Evolutionary conservation across 2,888 invertebrate genomes (phyloP).

Genomic region (Euplagia quadripunctaria): DNA sequence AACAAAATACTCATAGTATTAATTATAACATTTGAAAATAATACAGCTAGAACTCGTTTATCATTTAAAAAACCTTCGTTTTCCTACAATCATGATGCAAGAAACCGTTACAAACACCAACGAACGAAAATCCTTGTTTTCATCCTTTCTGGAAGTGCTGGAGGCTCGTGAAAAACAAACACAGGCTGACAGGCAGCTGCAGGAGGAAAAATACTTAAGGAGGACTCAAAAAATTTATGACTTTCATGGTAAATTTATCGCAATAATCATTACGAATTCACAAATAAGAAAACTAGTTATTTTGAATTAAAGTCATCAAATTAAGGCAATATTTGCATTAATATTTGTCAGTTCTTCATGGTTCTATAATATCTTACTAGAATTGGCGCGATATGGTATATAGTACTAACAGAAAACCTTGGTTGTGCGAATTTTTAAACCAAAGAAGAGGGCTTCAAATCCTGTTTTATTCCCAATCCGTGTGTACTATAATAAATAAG

Average conservation of each 20-base stretch:
- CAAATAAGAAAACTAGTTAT: slow-evolving; percentile 7
- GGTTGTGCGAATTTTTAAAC: not conserved
- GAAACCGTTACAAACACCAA: slow-evolving; percentile 83
- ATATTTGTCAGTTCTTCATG: not conserved
- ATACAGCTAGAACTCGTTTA: slow-evolving; percentile 16
- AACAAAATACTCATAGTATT: slow-evolving; percentile 22
- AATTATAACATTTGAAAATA: slow-evolving; percentile 18
- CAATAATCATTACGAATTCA: slow-evolving; percentile 21
- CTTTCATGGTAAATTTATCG: slow-evolving; percentile 73
- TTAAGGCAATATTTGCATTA: not conserved
- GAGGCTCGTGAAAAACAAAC: slow-evolving; percentile 77
- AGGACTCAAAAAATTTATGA: slow-evolving; percentile 83
- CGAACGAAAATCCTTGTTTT: slow-evolving; percentile 81
- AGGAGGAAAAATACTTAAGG: slow-evolving; percentile 79
- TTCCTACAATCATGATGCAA: slow-evolving; percentile 74
- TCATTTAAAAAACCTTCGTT: slow-evolving; percentile 29
- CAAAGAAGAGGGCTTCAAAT: not conserved
- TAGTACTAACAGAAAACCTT: not conserved
- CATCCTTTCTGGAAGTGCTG: slow-evolving; percentile 78
- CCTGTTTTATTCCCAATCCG: not conserved
- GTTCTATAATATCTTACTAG: not conserved
- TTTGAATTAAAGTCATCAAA: slow-evolving; percentile 38
- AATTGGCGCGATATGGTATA: not conserved
- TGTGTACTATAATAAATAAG: not conserved
- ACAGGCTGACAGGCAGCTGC: slow-evolving; percentile 75